Percentiles rank a stretch among this genome's conserved stretches.
phyloP scores from a whole-genome alignment of 2,797 vertebrate genomes.

The Lithobates sylvaticus region DNA sequence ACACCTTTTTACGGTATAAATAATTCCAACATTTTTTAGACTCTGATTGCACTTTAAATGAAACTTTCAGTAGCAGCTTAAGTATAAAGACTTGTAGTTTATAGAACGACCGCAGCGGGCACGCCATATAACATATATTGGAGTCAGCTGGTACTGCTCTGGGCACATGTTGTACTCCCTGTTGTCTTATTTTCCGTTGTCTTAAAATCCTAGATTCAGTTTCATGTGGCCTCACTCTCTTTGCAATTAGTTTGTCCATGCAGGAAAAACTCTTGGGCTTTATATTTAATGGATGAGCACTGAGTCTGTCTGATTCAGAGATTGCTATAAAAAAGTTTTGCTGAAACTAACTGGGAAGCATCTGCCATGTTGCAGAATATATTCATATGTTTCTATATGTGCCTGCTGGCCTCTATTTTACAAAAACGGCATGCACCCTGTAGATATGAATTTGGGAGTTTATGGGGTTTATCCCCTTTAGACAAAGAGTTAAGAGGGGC shows the following conservation, averaged over 20 bases:
- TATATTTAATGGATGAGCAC: not conserved
- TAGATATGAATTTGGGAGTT: too few relatives aligned
- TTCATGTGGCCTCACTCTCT: not conserved
- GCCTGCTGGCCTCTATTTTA: not conserved
- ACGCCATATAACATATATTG: not conserved
- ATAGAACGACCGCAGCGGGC: not conserved
- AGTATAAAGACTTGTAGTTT: conserved; percentile 39
- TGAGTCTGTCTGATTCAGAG: not conserved
- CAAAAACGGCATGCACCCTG: not conserved
- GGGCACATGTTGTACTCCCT: not conserved
- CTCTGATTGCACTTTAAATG: conserved; percentile 12
- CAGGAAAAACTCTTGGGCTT: not conserved
- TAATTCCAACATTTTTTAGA: not conserved
- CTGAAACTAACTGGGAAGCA: not conserved
- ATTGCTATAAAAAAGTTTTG: not conserved
- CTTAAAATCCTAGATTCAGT: not conserved
- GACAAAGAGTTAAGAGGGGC: too few relatives aligned
- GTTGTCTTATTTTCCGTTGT: not conserved
- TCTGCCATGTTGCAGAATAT: not conserved
- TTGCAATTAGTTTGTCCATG: not conserved
- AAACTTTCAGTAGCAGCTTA: conserved; percentile 29
- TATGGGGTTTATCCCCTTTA: too few relatives aligned
- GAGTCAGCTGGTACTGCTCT: not conserved
- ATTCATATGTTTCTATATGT: not conserved
- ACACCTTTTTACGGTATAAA: conserved; percentile 5